phyloP scores from a whole-genome alignment of 1,140 invertebrate genomes.

The Atta texana region DNA sequence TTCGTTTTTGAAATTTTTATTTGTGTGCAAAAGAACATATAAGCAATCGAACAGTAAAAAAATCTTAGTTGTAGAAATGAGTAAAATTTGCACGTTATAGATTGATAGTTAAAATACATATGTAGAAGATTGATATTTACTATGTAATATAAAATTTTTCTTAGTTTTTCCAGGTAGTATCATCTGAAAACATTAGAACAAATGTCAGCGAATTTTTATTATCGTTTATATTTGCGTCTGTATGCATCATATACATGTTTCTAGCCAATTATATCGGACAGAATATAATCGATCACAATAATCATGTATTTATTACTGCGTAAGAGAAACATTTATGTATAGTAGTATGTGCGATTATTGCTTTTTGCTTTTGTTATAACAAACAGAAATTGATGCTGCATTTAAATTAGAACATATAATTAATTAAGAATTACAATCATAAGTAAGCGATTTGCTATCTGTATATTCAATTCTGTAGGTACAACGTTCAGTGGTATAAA shows the following conservation, averaged over 20 bases:
- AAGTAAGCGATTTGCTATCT: neutral
- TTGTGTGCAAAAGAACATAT: too few species aligned
- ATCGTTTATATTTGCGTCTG: neutral
- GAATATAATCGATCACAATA: neutral
- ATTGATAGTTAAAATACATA: too few species aligned
- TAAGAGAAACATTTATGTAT: neutral
- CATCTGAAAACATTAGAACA: neutral
- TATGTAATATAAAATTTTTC: too few species aligned
- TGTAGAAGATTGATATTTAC: too few species aligned
- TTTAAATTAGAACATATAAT: neutral
- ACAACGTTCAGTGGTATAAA: slow-evolving; percentile 8
- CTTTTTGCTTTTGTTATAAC: neutral
- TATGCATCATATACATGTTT: neutral
- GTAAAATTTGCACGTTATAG: too few species aligned
- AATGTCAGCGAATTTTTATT: neutral
- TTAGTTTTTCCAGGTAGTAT: neutral
- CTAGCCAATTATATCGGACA: neutral
- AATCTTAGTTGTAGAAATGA: too few species aligned
- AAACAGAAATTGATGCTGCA: neutral
- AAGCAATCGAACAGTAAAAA: too few species aligned
- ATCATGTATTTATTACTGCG: neutral
- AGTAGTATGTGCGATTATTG: neutral
- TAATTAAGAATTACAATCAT: neutral
- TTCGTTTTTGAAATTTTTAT: too few species aligned
- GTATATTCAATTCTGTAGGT: neutral